These are phyloP conservation scores for Tribolium madens DNA, from an alignment of 1,140 invertebrate genomes.

Conservation along the genomic window DNA sequence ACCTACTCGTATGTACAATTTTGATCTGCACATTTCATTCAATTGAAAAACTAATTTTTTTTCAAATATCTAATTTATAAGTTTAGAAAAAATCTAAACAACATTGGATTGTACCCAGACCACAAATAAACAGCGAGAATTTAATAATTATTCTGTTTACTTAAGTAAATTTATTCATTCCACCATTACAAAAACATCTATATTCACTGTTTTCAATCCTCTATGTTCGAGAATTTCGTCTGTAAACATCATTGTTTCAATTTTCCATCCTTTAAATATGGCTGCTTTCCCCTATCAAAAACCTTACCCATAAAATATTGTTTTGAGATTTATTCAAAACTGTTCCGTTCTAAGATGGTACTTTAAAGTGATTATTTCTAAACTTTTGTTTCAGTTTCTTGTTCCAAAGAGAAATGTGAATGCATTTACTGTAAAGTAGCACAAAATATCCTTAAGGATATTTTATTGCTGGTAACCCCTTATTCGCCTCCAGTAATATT, in stretches of 20 bases:
- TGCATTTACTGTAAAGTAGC: constrained; percentile 10
- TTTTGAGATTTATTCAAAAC: not conserved
- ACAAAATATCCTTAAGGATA: constrained; percentile 6
- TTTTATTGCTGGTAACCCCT: not conserved
- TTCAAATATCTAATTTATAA: not conserved
- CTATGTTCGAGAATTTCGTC: not conserved
- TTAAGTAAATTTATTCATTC: not conserved
- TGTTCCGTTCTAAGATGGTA: not conserved
- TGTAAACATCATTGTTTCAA: not conserved
- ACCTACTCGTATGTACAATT: too few species aligned
- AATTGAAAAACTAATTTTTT: not conserved
- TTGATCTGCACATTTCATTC: not conserved
- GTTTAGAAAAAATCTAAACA: too few species aligned
- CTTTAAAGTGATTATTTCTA: constrained; percentile 10
- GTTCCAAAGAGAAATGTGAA: not conserved
- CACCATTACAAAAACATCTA: not conserved
- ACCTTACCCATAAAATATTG: not conserved
- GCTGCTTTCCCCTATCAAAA: not conserved
- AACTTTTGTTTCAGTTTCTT: constrained; percentile 30
- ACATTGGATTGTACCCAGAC: too few species aligned
- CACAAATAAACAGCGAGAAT: not conserved
- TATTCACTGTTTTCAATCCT: not conserved
- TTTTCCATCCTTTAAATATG: not conserved
- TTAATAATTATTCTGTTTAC: not conserved
- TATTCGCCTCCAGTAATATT: not conserved